A percentile compares a stretch with the other conserved stretches of the same genome.
phyloP scores from a whole-genome alignment of 2,888 invertebrate species.

The Aromia moschata region DNA sequence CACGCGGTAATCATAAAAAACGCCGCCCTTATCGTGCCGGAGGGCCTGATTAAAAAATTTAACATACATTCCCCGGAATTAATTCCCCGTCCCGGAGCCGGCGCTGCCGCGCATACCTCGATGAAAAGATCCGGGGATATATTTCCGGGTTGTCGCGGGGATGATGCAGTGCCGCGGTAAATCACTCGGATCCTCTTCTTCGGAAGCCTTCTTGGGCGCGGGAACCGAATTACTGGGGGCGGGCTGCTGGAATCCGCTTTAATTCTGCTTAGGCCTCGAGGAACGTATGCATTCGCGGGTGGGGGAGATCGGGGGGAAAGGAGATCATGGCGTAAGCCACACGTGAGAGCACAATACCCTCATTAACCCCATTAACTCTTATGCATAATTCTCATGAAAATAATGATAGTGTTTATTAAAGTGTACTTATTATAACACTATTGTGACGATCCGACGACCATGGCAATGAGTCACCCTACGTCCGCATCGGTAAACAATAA shows the following conservation, averaged over 20 bases:
- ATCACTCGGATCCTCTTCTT: conserved; percentile 48
- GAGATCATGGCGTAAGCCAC: neutral
- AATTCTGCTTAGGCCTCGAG: conserved; percentile 4
- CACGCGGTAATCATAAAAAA: conserved; percentile 13
- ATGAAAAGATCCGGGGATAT: conserved; percentile 34
- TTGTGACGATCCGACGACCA: no score
- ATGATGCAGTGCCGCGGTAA: conserved; percentile 56
- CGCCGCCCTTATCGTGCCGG: conserved; percentile 11
- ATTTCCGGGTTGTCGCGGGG: conserved; percentile 51
- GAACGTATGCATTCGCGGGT: conserved; percentile 13
- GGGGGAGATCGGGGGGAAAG: neutral
- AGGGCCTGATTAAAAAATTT: conserved; percentile 27
- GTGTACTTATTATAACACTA: no score
- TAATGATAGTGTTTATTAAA: no score
- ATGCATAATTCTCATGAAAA: no score
- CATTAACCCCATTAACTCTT: no score
- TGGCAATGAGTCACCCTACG: no score
- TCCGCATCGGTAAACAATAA: no score
- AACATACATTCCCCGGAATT: conserved; percentile 30
- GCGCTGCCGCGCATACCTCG: conserved; percentile 29
- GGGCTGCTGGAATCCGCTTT: conserved; percentile 16
- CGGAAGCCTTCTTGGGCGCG: conserved; percentile 18
- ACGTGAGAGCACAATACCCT: no score
- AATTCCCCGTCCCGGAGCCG: conserved; percentile 29
- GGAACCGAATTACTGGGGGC: conserved; percentile 15